Base-by-base conservation (phyloP, 2,797 vertebrate genomes). In the Tenualosa ilisha region DNA sequence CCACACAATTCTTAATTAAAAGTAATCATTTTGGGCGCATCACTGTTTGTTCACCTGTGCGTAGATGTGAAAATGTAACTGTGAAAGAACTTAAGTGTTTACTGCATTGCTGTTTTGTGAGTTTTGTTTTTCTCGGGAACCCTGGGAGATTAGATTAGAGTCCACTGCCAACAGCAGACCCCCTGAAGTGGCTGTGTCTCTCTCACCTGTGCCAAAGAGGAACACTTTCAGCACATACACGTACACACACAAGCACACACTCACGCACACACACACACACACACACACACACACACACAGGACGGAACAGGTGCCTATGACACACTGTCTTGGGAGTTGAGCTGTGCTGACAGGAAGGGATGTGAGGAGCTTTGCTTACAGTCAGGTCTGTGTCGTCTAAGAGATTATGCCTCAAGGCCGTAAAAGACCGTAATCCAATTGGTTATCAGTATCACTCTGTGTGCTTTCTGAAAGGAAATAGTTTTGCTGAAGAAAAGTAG, bases 151-250 rank as follows among this genome's bases (percentile, higher is more conserved):
- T 20, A 22, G 72, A 46, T 79, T 20, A 20, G 13, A 40, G 40
- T 43, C 68, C 40, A 46, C 72, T 79, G 72, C 37, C 72, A 17
- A 43, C 43, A 37, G 37, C 72, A 79, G 72, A 40, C 72, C 15
- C 31, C 8, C 72, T 46, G 1, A 37, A 79, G 72, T 43, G 72
- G 72, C 17, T 17, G 40, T 79, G 72, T 79, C 72, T 17, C 72
- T 11, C 72, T 79, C 72, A 79, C 72, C 72, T 79, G 72, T 79
- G 72, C 8, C 72, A 17, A 79, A 79, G 72, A 79, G 72, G 72
- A 79, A 22, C 72, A 79, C 72, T 40, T 79, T 40, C 40, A 46
- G 37, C 6, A 8, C 37, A 79, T n/a, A 63, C n/a, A 68, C 37
- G 20, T 8, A 72, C 68, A 56, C 54, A 56, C 54, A 56, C 54